Conservation (phyloP, 2,113 vertebrate genomes). For the Hydrochoerus hydrochaeris region DNA sequence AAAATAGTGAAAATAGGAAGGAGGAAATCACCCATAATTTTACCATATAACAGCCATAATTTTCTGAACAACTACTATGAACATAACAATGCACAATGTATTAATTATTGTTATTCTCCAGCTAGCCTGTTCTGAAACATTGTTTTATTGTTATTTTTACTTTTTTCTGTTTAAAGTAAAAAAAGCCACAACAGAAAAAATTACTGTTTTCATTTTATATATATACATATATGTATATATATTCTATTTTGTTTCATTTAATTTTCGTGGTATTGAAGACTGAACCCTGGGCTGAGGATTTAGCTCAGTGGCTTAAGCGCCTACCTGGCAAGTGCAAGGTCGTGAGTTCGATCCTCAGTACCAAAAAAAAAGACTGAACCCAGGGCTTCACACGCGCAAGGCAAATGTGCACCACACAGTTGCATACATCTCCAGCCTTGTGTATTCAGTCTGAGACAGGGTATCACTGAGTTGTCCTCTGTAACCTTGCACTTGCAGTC, state of each 20-base stretch:
- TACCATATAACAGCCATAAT: neutral
- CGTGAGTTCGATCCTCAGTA: too few relatives aligned
- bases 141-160: too few relatives aligned
- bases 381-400: neutral
- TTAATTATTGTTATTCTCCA: too few relatives aligned
- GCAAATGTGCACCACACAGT: neutral
- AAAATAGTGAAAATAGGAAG: slow-evolving; percentile 8
- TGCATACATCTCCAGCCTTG: neutral
- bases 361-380: too few relatives aligned
- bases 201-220: neutral
- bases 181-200: too few relatives aligned
- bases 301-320: too few relatives aligned
- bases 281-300: neutral
- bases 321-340: too few relatives aligned
- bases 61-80: too few relatives aligned
- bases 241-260: neutral
- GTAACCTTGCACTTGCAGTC: neutral
- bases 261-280: too few relatives aligned
- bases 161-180: too few relatives aligned
- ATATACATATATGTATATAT: neutral
- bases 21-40: neutral
- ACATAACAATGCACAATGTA: too few relatives aligned
- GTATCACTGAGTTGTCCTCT: neutral
- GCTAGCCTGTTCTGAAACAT: too few relatives aligned
- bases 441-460: neutral